Percentiles rank a stretch among this genome's conserved stretches.
phyloP scores from a whole-genome alignment of 2,797 vertebrate species.

The Enteromius afrohamiltoni region DNA sequence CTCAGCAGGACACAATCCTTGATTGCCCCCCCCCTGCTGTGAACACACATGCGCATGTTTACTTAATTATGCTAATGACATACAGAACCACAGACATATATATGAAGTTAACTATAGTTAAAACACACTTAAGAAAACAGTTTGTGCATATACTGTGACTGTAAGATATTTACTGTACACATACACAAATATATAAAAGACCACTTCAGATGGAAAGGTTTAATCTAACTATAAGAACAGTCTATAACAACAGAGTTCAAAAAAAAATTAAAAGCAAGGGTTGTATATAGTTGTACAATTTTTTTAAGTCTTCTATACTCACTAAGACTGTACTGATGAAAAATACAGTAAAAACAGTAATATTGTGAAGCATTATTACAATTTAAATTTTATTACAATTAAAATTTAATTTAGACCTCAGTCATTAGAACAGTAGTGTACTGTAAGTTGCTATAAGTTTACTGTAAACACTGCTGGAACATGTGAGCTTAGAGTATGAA shows the following conservation, averaged over 20 bases:
- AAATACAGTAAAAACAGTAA: neutral
- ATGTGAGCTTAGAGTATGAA: neutral
- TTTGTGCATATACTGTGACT: neutral
- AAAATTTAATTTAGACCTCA: no score
- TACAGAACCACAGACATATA: neutral
- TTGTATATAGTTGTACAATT: no score
- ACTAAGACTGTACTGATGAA: neutral
- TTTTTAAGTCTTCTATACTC: neutral
- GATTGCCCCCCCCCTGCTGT: constrained; percentile 65
- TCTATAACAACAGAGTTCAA: neutral
- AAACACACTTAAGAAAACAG: neutral
- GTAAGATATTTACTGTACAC: constrained; percentile 20
- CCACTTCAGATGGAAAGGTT: neutral
- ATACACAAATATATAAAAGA: constrained; percentile 40
- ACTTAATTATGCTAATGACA: neutral
- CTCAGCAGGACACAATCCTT: constrained; percentile 58
- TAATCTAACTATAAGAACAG: neutral
- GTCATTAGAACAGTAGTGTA: neutral
- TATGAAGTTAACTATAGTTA: neutral
- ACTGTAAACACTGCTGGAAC: neutral
- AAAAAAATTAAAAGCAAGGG: neutral
- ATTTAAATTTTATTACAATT: no score
- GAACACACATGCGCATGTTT: constrained; percentile 37
- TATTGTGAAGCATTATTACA: neutral
- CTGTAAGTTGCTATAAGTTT: neutral